A percentile compares a stretch with the other conserved stretches of the same genome.
These are phyloP conservation scores for Illadopsis cleaveri DNA, from an alignment of 2,113 vertebrate species.

Conservation along the genomic window DNA sequence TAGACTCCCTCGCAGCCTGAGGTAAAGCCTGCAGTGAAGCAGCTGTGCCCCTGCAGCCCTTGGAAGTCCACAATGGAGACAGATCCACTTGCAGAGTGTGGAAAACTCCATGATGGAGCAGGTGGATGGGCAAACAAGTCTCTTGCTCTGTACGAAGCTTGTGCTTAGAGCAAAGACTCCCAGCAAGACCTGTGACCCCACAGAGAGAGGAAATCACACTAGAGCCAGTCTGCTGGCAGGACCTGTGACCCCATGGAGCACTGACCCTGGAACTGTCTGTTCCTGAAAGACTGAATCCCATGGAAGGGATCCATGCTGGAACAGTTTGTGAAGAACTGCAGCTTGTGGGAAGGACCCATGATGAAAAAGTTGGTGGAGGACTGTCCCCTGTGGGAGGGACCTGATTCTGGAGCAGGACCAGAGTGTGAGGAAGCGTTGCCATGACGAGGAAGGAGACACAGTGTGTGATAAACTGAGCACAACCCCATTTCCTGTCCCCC, in stretches of 20 bases:
- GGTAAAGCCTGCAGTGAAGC: background rate
- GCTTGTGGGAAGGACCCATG: background rate
- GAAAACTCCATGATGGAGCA: background rate
- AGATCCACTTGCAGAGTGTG: background rate
- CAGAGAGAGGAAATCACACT: background rate
- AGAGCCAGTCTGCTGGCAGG: background rate
- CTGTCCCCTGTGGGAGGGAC: background rate
- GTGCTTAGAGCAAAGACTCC: background rate
- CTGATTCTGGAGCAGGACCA: background rate
- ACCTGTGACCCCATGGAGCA: background rate
- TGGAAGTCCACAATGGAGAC: fast-evolving
- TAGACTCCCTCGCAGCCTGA: background rate
- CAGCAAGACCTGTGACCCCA: background rate
- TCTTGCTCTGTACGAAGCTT: background rate
- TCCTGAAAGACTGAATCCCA: background rate
- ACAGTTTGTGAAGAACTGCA: background rate
- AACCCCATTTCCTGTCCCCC: background rate
- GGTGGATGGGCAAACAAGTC: background rate
- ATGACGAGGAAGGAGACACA: background rate
- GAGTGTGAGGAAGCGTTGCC: background rate
- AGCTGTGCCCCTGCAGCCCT: background rate
- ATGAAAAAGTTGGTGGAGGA: background rate
- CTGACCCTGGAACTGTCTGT: background rate
- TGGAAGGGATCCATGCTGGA: background rate
- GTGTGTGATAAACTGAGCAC: background rate